Base-by-base conservation (phyloP, 2,113 vertebrate genomes). In the Pelodiscus sinensis region DNA sequence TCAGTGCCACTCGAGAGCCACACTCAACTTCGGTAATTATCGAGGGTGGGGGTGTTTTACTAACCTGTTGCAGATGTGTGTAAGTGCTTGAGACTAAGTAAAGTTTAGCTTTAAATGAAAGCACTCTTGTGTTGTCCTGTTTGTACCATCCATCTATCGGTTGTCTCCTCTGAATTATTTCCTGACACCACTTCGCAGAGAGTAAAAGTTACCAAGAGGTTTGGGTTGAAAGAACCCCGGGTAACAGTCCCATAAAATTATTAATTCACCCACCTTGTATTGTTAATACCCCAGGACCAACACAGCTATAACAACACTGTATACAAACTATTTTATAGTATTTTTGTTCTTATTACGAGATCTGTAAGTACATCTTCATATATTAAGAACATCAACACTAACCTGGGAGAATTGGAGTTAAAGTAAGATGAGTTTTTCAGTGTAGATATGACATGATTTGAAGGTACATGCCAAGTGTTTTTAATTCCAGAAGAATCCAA, bases 401-500 rank as follows among this genome's bases (percentile, higher is more conserved):
- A 35, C 50, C 2, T 2, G 22, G 12, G 81, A 90, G 50, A 0
- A 0, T 55, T 82, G 57, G 68, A 68, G 62, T 68, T 68, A 9
- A 82, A 85, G 22, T 0, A 79, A 85, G 65, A 65, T 80, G 22
- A 27, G 83, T 94, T 93, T 44, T 94, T 79, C 5, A 38, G 86
- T 55, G 81, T 21, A 91, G 24, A 44, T 60, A 18, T 92, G 65
- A 38, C 5, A 52, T n/a, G 81, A 8, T 19, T 89, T 85, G 80
- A 79, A 91, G 56, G 2, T 56, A 52, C 89, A 60, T 87, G 52
- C 52, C 87, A 90, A 60, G 44, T 44, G 24, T 82, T 81, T 81
- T 2, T 19, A 16, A 79, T 85, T 94, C 81, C 79, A 93, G 88
- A 96, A 88, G 77, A 95, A 85, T 84, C 87, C 87, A 60, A 50